Evolutionary conservation across 2,113 vertebrate genomes (phyloP), one percentile per base, ranked within the genome.

Genomic region (Carassius auratus): DNA sequence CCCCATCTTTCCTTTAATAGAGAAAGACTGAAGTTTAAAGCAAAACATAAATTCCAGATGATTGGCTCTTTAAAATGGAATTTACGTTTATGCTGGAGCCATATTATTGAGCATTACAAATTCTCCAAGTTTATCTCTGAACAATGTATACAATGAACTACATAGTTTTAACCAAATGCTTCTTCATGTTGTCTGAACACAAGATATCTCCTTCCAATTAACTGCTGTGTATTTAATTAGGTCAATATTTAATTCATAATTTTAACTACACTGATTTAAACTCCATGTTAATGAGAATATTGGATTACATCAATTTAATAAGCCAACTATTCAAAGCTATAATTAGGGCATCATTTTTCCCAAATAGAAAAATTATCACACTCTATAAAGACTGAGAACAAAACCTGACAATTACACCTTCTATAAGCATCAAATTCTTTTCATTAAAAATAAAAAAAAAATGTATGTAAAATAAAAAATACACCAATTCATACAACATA

Each of bases 291-390:
- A 89, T 87, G 86, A 88, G 64, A 84, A 83, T 85, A 45, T 83
- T 73, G 88, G 89, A 92, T 91, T 92, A 91, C 91, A 89, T 42
- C 68, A 14, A 81, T 88, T 89, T 91, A 92, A 93, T 93, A 86
- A 93, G 91, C 80, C 89, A 85, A 69, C 48, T 85, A 86, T 85
- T 66, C 64, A 26, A 55, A 84, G 86, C 85, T 89, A 87, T 92
- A 92, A 92, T 93, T 91, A 89, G 42, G 48, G 1, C 79, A 77
- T 87, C 61, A 88, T 90, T 92, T 91, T 88, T 55, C 81, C 42
- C 83, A 13, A 85, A 85, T 85, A 90, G 87, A 90, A 86, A 90
- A 88, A 89, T 92, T 90, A 92, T 93, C 89, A 91, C 50, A 69
- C 88, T 89, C 81, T 76, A 71, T 90, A 91, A 86, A 23, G 83